Conservation (phyloP, 1,140 invertebrate species). For the Sycophila sp. region DNA sequence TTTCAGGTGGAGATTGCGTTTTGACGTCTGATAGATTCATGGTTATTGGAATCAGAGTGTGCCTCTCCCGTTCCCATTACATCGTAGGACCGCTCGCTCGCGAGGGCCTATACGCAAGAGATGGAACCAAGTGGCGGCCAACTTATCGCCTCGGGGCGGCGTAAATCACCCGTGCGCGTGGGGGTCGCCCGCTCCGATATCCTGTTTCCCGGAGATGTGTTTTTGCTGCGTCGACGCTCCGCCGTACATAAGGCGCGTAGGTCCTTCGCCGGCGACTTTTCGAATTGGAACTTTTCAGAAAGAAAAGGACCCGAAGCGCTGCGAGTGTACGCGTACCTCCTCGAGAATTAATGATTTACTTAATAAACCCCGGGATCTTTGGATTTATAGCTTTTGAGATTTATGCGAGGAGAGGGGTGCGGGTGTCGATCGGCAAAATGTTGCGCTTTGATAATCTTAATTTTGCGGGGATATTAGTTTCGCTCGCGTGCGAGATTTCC, state of each 20-base stretch:
- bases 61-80: conserved; percentile 47
- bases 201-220: no score
- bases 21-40: conserved; percentile 68
- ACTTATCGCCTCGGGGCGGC: conserved; percentile 57
- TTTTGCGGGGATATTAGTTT: not conserved
- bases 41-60: conserved; percentile 67
- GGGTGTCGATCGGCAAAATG: not conserved
- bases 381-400: conserved; percentile 32
- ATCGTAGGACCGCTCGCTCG: not conserved
- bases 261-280: not conserved
- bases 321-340: conserved; percentile 10
- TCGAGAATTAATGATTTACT: conserved; percentile 40
- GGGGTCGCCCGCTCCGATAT: conserved; percentile 42
- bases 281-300: not conserved
- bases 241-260: not conserved
- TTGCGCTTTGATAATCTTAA: not conserved
- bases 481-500: not conserved
- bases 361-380: conserved; percentile 2
- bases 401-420: not conserved
- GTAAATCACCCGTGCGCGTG: conserved; percentile 59
- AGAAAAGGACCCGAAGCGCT: not conserved
- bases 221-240: conserved; percentile 43
- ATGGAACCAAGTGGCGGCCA: conserved; percentile 32
- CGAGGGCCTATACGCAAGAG: conserved; percentile 11
- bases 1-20: conserved; percentile 64